Evolutionary conservation across 37 sponge, comb jelly and placozoan species (phyloP).

Genomic region (Beroe forskalii): DNA sequence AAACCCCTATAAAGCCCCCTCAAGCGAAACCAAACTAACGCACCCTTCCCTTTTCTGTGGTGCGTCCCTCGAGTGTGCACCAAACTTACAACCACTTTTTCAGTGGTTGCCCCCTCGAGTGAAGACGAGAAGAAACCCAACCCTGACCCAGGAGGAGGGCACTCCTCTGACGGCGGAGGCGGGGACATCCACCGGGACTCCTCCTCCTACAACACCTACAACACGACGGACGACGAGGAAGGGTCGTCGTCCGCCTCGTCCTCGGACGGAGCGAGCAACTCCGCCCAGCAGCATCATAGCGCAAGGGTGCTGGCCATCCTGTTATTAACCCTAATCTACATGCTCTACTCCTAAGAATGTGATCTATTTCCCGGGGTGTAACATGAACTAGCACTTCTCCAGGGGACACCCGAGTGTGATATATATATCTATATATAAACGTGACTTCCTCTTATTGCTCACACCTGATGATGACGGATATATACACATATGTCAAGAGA

Average conservation of each 20-base stretch:
- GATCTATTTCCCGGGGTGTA: too few species aligned
- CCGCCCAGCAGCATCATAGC: not conserved
- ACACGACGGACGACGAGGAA: not conserved
- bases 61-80: too few species aligned
- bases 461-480: too few species aligned
- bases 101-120: not conserved
- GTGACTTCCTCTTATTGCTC: too few species aligned
- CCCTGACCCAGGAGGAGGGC: not conserved
- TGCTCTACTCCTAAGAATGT: conserved; percentile 25
- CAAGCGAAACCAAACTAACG: too few species aligned
- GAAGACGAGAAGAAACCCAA: not conserved
- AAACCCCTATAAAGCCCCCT: too few species aligned
- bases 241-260: not conserved
- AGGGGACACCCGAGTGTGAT: too few species aligned
- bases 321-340: conserved; percentile 53
- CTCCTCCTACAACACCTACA: not conserved
- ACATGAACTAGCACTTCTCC: too few species aligned
- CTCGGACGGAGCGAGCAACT: not conserved
- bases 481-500: too few species aligned
- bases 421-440: too few species aligned
- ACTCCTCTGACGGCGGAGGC: not conserved
- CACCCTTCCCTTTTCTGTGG: too few species aligned
- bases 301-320: not conserved
- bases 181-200: not conserved
- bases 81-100: too few species aligned